Conservation (phyloP, 2,797 vertebrate genomes). For the Lerista edwardsae region DNA sequence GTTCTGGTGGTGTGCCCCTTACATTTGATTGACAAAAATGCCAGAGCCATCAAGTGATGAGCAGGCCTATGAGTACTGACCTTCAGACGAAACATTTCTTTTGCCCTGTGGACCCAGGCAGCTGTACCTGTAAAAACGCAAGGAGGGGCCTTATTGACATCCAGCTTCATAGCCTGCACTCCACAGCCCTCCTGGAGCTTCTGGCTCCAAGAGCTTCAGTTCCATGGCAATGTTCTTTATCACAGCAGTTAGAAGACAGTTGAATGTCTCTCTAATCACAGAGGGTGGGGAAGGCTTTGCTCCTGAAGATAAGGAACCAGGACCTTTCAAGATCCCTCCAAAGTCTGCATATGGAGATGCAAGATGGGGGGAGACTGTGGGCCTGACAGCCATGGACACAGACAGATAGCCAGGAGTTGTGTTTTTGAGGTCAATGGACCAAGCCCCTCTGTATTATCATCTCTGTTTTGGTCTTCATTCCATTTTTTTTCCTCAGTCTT, state of each 20-base stretch:
- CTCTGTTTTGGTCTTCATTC: fast-evolving
- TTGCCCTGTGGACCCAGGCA: background rate
- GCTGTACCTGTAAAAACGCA: background rate
- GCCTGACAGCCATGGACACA: constrained; percentile 11
- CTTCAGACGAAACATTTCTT: background rate
- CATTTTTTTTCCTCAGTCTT: background rate
- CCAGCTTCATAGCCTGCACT: background rate
- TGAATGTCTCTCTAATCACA: constrained; percentile 56
- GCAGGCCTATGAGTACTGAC: background rate
- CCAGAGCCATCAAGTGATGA: no score
- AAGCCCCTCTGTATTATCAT: constrained; percentile 40
- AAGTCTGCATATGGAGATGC: fast-evolving
- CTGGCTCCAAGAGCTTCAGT: no score
- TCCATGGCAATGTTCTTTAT: constrained; percentile 16
- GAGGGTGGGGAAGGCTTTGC: constrained; percentile 68
- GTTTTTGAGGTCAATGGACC: constrained; percentile 48
- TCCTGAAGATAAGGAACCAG: constrained; percentile 62
- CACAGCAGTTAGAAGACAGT: constrained; percentile 72
- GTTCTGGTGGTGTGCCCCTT: no score
- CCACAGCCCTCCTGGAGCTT: background rate
- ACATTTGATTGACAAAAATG: background rate
- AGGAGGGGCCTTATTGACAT: background rate
- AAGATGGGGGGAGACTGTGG: constrained; percentile 20
- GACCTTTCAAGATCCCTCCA: constrained; percentile 1
- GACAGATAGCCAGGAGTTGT: background rate